A percentile compares a stretch with the other conserved stretches of the same genome.
These are phyloP conservation scores for Stramonita haemastoma DNA, from an alignment of 2,888 invertebrate genomes.

Conservation along the genomic window DNA sequence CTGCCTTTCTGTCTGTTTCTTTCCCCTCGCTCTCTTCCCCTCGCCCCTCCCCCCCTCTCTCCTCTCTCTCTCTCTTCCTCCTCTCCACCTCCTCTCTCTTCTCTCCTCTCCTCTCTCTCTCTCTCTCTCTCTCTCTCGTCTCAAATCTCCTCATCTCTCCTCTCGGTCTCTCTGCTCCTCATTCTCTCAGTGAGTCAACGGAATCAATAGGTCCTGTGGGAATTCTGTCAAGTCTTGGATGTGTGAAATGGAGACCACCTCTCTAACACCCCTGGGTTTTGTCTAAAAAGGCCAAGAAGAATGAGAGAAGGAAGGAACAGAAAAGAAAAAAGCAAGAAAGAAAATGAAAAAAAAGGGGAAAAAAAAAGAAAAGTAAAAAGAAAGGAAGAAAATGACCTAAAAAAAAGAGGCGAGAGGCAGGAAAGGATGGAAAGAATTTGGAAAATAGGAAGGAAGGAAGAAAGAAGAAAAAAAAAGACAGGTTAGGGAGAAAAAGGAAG, in stretches of 20 bases:
- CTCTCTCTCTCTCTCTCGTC: no score
- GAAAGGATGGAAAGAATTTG: no score
- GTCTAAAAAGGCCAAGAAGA: no score
- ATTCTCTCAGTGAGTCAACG: neutral
- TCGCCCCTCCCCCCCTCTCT: neutral
- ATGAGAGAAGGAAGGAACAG: no score
- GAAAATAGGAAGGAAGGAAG: no score
- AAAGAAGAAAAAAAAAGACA: no score
- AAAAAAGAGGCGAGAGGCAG: neutral
- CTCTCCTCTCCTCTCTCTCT: slow-evolving; percentile 2
- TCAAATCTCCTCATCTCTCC: no score
- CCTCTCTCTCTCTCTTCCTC: neutral
- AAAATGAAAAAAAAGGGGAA: neutral
- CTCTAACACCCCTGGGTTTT: no score
- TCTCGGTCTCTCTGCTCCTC: neutral
- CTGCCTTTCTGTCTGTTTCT: neutral
- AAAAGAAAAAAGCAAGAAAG: no score
- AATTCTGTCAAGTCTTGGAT: no score
- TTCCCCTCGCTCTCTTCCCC: neutral
- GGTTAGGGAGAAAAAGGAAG: no score
- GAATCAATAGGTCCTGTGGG: neutral
- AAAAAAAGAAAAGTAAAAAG: no score
- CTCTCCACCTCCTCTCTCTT: neutral
- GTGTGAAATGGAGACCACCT: neutral
- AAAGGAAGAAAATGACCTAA: neutral